Evolutionary conservation across 1,140 invertebrate species (phyloP).

Genomic region (Trachymyrmex cornetzi): DNA sequence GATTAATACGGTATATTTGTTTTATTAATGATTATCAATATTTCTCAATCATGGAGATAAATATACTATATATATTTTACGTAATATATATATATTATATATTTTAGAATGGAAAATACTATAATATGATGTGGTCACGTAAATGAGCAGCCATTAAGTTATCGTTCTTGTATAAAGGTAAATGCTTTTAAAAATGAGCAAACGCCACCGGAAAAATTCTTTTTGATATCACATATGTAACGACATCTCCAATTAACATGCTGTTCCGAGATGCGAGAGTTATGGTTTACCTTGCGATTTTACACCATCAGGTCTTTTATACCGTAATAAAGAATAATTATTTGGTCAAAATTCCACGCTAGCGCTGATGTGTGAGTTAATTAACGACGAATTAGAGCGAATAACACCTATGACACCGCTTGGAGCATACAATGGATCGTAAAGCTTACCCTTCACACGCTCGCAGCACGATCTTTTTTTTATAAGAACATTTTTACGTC

Average conservation of each 20-base stretch:
- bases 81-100: no score
- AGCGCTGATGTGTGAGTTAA: constrained; percentile 35
- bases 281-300: constrained; percentile 23
- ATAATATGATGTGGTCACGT: background rate
- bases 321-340: constrained; percentile 53
- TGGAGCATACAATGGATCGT: background rate
- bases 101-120: background rate
- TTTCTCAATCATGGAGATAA: background rate
- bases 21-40: background rate
- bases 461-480: constrained; percentile 36
- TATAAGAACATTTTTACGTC: constrained; percentile 10
- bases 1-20: background rate
- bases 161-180: background rate
- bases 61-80: background rate
- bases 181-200: constrained; percentile 3
- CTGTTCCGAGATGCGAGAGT: background rate
- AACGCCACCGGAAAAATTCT: background rate
- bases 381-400: constrained; percentile 23
- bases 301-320: background rate
- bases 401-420: constrained; percentile 7
- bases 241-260: constrained; percentile 22
- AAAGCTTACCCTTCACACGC: constrained; percentile 20
- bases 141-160: background rate
- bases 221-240: constrained; percentile 1
- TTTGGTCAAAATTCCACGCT: constrained; percentile 16